Percentiles rank a stretch among this genome's conserved stretches.
phyloP scores from a whole-genome alignment of 1,140 invertebrate genomes.

The Drosophila pruinosa region DNA sequence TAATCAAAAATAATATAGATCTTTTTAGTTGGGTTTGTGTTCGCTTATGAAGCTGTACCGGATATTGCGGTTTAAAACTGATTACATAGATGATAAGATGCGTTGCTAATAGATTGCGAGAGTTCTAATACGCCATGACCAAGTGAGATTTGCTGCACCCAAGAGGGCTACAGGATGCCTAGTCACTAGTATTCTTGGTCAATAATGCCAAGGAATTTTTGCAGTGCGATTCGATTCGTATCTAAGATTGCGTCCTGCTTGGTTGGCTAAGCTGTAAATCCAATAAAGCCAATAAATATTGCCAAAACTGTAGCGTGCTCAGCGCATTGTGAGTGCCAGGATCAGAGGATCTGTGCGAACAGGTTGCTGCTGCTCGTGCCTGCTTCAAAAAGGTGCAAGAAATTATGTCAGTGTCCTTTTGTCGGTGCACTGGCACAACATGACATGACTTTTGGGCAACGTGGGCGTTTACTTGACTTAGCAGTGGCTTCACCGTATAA shows the following conservation, averaged over 20 bases:
- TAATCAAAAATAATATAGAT: no score
- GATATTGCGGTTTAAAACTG: constrained; percentile 21
- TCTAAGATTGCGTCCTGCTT: constrained; percentile 61
- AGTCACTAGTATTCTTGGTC: background rate
- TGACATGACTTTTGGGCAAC: constrained; percentile 71
- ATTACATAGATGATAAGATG: constrained; percentile 44
- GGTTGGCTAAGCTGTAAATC: constrained; percentile 69
- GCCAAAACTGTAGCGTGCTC: constrained; percentile 60
- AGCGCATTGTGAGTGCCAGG: constrained; percentile 35
- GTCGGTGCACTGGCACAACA: constrained; percentile 56
- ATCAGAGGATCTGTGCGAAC: constrained; percentile 36
- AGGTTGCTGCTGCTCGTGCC: constrained; percentile 22
- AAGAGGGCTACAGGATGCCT: constrained; percentile 33
- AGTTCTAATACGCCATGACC: constrained; percentile 59
- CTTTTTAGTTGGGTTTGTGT: no score
- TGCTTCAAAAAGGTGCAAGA: constrained; percentile 49
- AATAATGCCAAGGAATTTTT: background rate
- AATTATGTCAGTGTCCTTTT: constrained; percentile 72
- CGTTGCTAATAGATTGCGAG: constrained; percentile 31
- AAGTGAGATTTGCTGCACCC: constrained; percentile 56
- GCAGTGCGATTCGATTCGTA: constrained; percentile 26
- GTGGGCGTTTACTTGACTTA: constrained; percentile 82
- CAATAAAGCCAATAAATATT: constrained; percentile 80
- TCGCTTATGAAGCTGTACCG: no score
- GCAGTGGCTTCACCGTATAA: constrained; percentile 62